These are phyloP conservation scores for Tetrao urogallus DNA, from an alignment of 2,113 vertebrate genomes.

Conservation along the genomic window DNA sequence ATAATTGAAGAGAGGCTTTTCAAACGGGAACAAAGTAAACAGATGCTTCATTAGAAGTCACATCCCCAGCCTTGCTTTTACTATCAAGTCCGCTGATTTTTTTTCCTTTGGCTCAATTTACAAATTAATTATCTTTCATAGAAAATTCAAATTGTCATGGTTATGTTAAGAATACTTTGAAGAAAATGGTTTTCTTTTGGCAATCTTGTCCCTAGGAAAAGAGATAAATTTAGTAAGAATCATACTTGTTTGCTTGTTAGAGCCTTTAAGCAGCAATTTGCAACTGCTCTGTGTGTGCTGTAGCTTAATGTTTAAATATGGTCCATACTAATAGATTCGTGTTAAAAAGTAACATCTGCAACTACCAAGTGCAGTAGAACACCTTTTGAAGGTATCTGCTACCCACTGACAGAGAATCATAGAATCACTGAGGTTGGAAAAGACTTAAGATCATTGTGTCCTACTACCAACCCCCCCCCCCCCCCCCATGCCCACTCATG, in stretches of 20 bases:
- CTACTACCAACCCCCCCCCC: too few relatives aligned
- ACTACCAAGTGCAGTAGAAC: background rate
- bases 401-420: too few relatives aligned
- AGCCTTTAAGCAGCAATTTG: background rate
- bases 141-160: background rate
- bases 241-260: background rate
- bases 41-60: conserved; percentile 5
- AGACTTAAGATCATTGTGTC: too few relatives aligned
- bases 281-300: background rate
- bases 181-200: background rate
- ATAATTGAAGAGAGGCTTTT: background rate
- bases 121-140: background rate
- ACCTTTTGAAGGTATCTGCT: background rate
- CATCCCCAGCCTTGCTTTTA: background rate
- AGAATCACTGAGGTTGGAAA: too few relatives aligned
- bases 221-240: background rate
- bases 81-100: background rate
- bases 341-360: background rate
- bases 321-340: background rate
- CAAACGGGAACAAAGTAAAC: conserved; percentile 4
- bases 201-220: background rate
- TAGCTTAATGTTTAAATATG: background rate
- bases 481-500: too few relatives aligned
- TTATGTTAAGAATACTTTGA: background rate
- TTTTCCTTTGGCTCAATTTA: background rate